Percentiles rank a stretch among this genome's conserved stretches.
Conservation (phyloP, 2,113 vertebrate species). For the Oriolus oriolus region DNA sequence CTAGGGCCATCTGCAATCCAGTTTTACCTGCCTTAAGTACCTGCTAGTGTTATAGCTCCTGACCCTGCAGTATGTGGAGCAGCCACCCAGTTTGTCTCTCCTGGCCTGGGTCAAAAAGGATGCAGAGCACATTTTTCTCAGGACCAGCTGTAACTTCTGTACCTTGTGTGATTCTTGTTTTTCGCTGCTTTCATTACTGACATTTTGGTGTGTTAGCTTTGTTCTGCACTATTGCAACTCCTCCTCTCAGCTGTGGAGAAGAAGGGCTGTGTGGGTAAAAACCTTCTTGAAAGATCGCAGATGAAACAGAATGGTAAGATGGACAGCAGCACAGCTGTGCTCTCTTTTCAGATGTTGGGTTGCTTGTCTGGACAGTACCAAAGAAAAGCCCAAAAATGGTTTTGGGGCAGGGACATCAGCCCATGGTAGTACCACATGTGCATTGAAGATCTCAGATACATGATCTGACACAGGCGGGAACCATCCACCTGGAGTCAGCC, state of each 20-base stretch:
- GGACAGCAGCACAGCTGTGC: background rate
- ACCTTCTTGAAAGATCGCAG: background rate
- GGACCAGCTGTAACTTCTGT: background rate
- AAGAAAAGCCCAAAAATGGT: background rate
- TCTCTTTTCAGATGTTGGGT: background rate
- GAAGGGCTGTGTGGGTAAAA: background rate
- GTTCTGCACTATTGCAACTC: background rate
- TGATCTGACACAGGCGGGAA: background rate
- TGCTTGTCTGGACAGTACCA: background rate
- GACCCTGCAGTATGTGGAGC: background rate
- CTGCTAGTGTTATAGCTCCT: background rate
- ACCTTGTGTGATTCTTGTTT: background rate
- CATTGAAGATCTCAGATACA: background rate
- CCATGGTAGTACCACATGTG: rapidly evolving
- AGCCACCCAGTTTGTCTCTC: background rate
- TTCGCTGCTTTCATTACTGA: background rate
- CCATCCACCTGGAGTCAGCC: background rate
- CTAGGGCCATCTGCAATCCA: background rate
- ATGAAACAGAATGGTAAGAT: background rate
- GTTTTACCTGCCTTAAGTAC: background rate
- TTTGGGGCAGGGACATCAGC: background rate
- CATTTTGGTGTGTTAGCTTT: background rate
- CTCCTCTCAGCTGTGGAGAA: background rate
- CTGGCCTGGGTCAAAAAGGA: background rate
- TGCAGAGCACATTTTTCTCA: background rate